phyloP scores from a whole-genome alignment of 2,113 vertebrate species.

The Gnathonemus echidnorhynchus region DNA sequence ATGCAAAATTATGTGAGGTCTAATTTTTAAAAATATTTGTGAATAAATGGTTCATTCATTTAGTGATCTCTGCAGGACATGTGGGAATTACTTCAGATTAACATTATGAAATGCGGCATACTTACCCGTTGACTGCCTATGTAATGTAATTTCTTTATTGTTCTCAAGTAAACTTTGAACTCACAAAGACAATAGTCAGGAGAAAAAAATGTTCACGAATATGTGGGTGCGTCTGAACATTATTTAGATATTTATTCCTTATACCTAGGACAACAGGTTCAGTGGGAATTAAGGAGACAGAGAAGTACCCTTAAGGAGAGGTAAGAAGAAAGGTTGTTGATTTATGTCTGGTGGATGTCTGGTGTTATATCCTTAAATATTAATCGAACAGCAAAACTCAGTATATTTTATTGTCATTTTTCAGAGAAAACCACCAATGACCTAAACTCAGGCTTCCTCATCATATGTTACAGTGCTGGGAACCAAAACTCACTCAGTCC shows the following conservation, averaged over 20 bases:
- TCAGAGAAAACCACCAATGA: not conserved
- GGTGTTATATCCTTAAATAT: not conserved
- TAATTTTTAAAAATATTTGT: conserved; percentile 23
- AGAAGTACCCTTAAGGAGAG: not conserved
- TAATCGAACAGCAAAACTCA: not conserved
- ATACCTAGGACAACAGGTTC: not conserved
- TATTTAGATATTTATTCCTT: not conserved
- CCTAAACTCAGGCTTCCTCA: not conserved
- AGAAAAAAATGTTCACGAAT: not conserved
- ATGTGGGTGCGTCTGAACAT: not conserved
- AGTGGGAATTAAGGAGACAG: not conserved
- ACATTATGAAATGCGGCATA: conserved; percentile 9
- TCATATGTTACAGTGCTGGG: not conserved
- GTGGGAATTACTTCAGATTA: conserved; percentile 14
- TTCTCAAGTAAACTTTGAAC: conserved; percentile 16
- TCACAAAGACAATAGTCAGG: not conserved
- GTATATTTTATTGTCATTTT: not conserved
- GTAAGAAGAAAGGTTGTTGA: not conserved
- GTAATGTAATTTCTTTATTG: not conserved
- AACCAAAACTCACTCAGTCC: not conserved
- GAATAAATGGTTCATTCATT: not conserved
- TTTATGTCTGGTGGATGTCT: not conserved
- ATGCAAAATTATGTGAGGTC: conserved; percentile 21
- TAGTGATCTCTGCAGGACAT: conserved; percentile 22
- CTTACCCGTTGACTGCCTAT: conserved; percentile 15